Evolutionary conservation across 2,797 vertebrate genomes (phyloP).

Genomic region (Leontopithecus rosalia): DNA sequence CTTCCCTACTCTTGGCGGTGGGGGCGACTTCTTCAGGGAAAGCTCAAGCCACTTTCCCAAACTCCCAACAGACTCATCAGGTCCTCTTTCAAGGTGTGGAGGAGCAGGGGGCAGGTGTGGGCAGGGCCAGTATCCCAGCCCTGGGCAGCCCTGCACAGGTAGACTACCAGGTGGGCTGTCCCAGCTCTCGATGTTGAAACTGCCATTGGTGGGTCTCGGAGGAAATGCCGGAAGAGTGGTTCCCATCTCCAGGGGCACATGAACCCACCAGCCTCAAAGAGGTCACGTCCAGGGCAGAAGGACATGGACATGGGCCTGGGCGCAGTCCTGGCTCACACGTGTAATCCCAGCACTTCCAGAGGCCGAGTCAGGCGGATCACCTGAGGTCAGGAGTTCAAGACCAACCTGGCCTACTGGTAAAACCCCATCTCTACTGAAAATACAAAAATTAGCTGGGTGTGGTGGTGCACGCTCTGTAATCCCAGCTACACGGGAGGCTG

Average conservation of each 20-base stretch:
- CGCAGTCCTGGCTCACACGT: too few species aligned
- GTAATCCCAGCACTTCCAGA: too few species aligned
- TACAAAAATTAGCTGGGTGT: too few species aligned
- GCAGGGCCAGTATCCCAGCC: neutral
- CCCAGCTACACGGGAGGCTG: too few species aligned
- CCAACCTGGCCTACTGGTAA: too few species aligned
- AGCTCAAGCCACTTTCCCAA: rapidly evolving
- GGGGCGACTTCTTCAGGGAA: rapidly evolving
- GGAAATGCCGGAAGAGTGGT: rapidly evolving
- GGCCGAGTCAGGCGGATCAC: too few species aligned
- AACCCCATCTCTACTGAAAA: too few species aligned
- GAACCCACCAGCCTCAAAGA: neutral
- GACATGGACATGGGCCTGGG: too few species aligned
- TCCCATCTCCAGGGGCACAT: rapidly evolving
- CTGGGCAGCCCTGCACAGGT: neutral
- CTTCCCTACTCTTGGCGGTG: rapidly evolving
- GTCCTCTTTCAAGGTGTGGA: rapidly evolving
- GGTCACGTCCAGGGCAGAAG: neutral
- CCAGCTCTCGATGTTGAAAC: rapidly evolving
- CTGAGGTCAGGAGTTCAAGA: too few species aligned
- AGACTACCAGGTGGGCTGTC: neutral
- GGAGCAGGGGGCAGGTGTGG: neutral
- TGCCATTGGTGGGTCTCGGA: neutral
- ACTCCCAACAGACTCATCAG: rapidly evolving
- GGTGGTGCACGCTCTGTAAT: too few species aligned